Base-by-base conservation (phyloP, 1,140 invertebrate genomes). In the Drosophila subpulchrella region DNA sequence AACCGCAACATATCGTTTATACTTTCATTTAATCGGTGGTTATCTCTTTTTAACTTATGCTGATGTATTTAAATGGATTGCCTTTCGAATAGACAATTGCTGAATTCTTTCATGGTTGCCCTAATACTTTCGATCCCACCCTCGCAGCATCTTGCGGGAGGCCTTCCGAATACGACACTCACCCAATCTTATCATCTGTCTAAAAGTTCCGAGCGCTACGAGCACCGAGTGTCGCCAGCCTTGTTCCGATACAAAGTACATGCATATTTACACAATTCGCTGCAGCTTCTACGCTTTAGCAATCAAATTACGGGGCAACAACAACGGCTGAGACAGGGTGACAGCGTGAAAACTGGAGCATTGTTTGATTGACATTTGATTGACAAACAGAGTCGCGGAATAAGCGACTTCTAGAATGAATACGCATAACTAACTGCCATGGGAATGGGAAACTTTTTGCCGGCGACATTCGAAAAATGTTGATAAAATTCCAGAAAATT, bases 261-360 rank as follows among this genome's bases (percentile, higher is more conserved):
- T 89, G 84, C 76, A 89, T 89, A 89, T 89, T 89, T 89, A 89
- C 84, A 89, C 84, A 89, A 89, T 84, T 89, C 74, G 63, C 76
- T 76, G 85, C 85, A 89, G 84, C 84, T 89, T 89, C 84, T 89
- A 84, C 84, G 84, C 84, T 89, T 89, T 89, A 89, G 84, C 84
- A 89, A 89, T 89, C 84, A 89, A 89, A 89, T 84, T 89, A 89
- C 84, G 78, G 44, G 68, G 39, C 66, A 73, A 41, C 56, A 67
- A 48, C 58, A 81, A 24, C 27, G 15, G 20, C 17, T 42, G 34
- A 39, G 48, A 34, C 57, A 36, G 39, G 1, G 34, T 58, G 67
- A 70, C 67, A 71, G 73, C 73, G 73, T 76, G 75, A 66, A 67
- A 86, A 76, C 79, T 82, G 61, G 75, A 89, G 81, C 84, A 79